phyloP scores from a whole-genome alignment of 2,113 vertebrate species.

The Ailurus styani region DNA sequence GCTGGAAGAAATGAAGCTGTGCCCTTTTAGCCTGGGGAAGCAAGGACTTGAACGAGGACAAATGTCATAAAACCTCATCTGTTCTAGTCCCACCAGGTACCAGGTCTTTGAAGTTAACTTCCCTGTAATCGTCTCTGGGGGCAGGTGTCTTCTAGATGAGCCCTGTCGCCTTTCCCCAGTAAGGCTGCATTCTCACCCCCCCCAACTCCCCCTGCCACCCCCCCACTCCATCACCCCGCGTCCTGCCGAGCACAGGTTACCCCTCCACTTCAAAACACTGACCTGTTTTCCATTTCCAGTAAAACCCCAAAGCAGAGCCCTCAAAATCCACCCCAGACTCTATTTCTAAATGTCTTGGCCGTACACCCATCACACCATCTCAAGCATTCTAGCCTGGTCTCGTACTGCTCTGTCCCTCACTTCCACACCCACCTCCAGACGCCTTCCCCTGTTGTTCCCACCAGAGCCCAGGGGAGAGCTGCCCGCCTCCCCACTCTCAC shows the following conservation, averaged over 20 bases:
- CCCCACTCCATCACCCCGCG: background rate
- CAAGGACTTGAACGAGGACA: background rate
- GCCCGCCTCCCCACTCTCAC: background rate
- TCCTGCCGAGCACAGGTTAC: background rate
- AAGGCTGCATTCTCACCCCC: background rate
- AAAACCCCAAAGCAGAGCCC: background rate
- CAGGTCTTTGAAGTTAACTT: background rate
- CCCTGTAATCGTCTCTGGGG: background rate
- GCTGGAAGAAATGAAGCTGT: background rate
- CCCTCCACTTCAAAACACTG: background rate
- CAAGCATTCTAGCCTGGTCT: background rate
- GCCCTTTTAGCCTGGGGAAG: background rate
- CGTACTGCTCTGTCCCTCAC: background rate
- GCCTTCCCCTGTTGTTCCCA: background rate
- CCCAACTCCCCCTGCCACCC: background rate
- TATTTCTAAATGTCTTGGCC: background rate
- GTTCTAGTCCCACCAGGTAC: background rate
- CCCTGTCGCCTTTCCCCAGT: background rate
- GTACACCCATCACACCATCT: background rate
- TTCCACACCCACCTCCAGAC: background rate
- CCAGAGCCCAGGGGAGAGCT: background rate
- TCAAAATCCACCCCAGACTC: background rate
- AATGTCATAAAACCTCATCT: background rate
- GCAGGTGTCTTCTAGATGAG: background rate
- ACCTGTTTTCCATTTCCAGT: background rate